Evolutionary conservation across 1,140 invertebrate genomes (phyloP), one percentile per base, ranked within the genome.

Genomic region (Drosophila insularis): DNA sequence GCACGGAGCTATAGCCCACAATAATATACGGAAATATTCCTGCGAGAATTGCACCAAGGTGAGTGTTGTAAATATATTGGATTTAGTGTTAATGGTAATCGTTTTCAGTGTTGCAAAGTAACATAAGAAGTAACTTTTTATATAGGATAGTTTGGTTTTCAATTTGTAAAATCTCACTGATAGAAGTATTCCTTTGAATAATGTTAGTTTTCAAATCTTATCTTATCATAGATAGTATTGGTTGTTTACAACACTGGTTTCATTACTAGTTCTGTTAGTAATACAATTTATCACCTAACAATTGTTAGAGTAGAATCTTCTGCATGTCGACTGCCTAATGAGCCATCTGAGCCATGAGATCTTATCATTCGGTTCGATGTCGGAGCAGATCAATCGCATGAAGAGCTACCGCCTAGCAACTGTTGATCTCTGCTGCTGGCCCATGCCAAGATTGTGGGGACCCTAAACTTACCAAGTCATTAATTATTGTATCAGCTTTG

Each of bases 1-100:
- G 17, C 98, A 99, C 91, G 95, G 96, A 43, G 95, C 96, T 0
- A 92, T 95, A n/a, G 94, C 94, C 7, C 96, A 97, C 92, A 96
- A 96, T 1, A 95, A 96, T 73, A 93, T 95, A 4, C 93, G 94
- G 62, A 96, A 95, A 90, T 99, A 98, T 92, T 95, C 96, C 23
- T 99, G 98, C 92, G 98, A 99, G 91, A 98, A 98, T 91, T 99
- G 98, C 91, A 95, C 96, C 73, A 98, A 98, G 94, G 96, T 96
- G 90, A 93, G 91, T 81, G 5, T 0, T 39, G 2, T 43, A 32
- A 8, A 17, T 1, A 17, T 2, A 23, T 32, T 4, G n/a, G 5
- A 14, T 11, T 11, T 14, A 35, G 37, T 1, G 0, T 17, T 10
- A 32, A 1, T 27, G 27, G 4, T 27, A 0, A 37, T 37, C 11